Evolutionary conservation across 2,113 vertebrate species (phyloP), one percentile per base, ranked within the genome.

Genomic region (Campylomormyrus numenius): DNA sequence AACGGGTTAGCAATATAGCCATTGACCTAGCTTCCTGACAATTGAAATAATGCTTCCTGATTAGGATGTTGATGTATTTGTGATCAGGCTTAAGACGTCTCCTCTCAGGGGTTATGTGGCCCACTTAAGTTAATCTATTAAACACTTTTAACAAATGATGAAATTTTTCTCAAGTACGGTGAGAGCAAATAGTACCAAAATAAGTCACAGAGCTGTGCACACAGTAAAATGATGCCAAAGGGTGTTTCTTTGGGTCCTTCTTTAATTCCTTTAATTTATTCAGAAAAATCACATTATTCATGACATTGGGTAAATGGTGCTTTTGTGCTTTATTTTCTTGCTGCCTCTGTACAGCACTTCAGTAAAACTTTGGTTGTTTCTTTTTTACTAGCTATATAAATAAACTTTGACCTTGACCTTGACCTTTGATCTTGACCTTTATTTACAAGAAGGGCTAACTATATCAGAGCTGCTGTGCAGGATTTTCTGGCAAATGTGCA

Each of bases 191-290:
- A 11, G 74, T 35, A 19, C 35, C 35, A 19, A 80, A 80, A 80
- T 80, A 80, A 19, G 19, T 42, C 35, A 80, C 39, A 80, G 31
- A 80, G 35, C 74, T 42, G 17, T 42, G 74, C 74, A 80, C 15
- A 27, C 62, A 70, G 62, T 70, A 31, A 70, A 70, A 80, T 80
- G 74, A 80, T 8, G 35, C 35, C 74, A 80, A 80, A 42, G 74
- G 74, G 35, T 42, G 35, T 17, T 80, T 42, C 35, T 42, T 35
- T 80, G 74, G 74, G 35, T 80, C 15, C 74, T 19, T 80, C 74
- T 80, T 42, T 80, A 80, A 80, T 80, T 80, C 35, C 74, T 80
- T 42, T 80, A 80, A 80, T 80, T 80, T 80, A 80, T 80, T 42
- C 74, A 42, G 5, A 3, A 4, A 42, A 80, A 80, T 35, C 74